A percentile compares a stretch with the other conserved stretches of the same genome.
Conservation (phyloP, 2,888 invertebrate genomes). For the Drosophila basisetae region DNA sequence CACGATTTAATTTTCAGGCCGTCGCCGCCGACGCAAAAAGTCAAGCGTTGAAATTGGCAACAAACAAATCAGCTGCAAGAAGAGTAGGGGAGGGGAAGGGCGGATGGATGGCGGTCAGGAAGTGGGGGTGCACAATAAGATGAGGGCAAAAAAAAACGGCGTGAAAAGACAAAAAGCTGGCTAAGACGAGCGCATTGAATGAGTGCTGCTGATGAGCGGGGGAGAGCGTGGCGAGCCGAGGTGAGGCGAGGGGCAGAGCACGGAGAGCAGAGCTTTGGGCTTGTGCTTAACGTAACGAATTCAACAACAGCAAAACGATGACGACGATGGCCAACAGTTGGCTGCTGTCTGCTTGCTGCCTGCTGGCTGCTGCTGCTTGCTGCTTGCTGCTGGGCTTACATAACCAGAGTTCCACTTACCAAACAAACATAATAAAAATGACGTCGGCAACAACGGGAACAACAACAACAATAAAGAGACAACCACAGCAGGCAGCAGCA, state of each 20-base stretch:
- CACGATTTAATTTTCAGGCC: conserved; percentile 79
- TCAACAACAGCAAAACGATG: conserved; percentile 18
- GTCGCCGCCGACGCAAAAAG: conserved; percentile 62
- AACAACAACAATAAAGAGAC: conserved; percentile 20
- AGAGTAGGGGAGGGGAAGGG: neutral
- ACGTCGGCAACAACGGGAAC: conserved; percentile 47
- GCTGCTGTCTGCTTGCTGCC: conserved; percentile 29
- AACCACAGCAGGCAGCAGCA: conserved; percentile 18
- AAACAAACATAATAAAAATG: conserved; percentile 77
- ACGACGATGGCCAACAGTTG: conserved; percentile 61
- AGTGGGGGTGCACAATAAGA: neutral
- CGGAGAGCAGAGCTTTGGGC: conserved; percentile 21
- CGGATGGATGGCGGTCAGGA: neutral
- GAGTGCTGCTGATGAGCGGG: conserved; percentile 6
- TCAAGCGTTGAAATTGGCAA: conserved; percentile 80
- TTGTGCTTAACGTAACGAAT: conserved; percentile 52
- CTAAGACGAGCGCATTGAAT: conserved; percentile 37
- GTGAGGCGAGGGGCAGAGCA: too few relatives aligned
- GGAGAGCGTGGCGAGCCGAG: neutral
- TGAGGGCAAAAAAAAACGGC: conserved; percentile 31
- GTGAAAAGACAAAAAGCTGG: conserved; percentile 77
- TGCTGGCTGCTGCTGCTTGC: neutral
- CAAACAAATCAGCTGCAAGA: conserved; percentile 69
- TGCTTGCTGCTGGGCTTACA: conserved; percentile 56
- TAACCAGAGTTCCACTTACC: conserved; percentile 74